These are phyloP conservation scores for Nyctibius bracteatus DNA, from an alignment of 2,113 vertebrate species.

Conservation along the genomic window DNA sequence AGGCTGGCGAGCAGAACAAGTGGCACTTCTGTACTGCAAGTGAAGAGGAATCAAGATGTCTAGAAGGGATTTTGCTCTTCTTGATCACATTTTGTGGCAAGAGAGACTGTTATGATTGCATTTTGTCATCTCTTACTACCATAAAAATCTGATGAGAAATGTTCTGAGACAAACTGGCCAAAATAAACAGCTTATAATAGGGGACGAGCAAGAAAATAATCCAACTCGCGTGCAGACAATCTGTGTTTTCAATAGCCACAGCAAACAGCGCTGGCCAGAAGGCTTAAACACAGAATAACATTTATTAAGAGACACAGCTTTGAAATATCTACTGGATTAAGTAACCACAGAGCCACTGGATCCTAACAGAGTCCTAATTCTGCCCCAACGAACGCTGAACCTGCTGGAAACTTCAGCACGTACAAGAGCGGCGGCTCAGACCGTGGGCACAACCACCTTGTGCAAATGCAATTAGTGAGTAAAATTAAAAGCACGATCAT, in stretches of 20 bases:
- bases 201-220: not conserved
- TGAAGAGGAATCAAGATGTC: not conserved
- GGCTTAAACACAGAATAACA: not conserved
- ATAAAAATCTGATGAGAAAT: not conserved
- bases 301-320: not conserved
- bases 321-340: not conserved
- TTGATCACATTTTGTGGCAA: not conserved
- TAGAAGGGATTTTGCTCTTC: not conserved
- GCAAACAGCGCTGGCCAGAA: not conserved
- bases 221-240: not conserved
- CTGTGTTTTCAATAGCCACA: not conserved
- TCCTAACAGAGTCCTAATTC: not conserved
- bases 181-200: not conserved
- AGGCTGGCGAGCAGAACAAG: not conserved
- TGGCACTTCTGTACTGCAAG: not conserved
- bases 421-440: no score
- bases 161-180: not conserved
- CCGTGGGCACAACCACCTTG: no score
- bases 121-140: not conserved
- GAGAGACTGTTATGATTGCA: not conserved
- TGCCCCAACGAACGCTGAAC: not conserved
- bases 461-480: not conserved
- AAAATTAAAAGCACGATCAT: no score
- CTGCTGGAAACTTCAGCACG: not conserved
- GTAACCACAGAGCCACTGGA: not conserved